Conservation (phyloP, 1,140 invertebrate genomes). For the Camponotus pennsylvanicus region DNA sequence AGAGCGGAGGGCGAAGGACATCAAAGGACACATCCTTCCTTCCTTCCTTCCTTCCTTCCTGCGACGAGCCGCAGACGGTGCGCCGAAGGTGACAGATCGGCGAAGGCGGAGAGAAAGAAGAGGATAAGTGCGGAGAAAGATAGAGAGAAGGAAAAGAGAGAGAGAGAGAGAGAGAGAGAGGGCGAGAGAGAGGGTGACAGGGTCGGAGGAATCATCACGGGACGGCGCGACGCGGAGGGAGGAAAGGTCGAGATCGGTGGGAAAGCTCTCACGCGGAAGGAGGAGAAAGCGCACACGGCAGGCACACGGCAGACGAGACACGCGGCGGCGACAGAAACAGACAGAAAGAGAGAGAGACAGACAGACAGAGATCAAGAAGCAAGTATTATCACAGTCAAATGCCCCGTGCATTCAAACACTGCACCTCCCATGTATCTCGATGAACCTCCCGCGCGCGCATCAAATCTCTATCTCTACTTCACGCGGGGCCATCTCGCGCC, state of each 20-base stretch:
- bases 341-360: too few species aligned
- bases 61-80: too few species aligned
- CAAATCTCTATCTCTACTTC: conserved; percentile 49
- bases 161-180: conserved; percentile 32
- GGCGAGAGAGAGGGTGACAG: not conserved
- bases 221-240: conserved; percentile 59
- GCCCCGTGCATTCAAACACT: conserved; percentile 62
- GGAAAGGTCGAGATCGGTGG: conserved; percentile 57
- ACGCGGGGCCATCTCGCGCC: conserved; percentile 35
- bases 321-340: conserved; percentile 27
- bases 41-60: too few species aligned
- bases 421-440: conserved; percentile 57
- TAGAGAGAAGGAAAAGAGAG: not conserved
- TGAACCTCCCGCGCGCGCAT: conserved; percentile 30
- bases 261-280: conserved; percentile 37
- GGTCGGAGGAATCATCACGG: conserved; percentile 56
- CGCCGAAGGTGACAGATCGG: not conserved
- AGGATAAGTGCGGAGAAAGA: not conserved
- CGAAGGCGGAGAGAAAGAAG: conserved; percentile 1
- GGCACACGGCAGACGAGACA: conserved; percentile 64
- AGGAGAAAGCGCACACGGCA: conserved; percentile 19
- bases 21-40: not conserved
- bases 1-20: not conserved
- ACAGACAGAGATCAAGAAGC: conserved; percentile 47
- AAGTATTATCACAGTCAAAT: conserved; percentile 64